Conservation (phyloP, 1,140 invertebrate species). For the Hyles vespertilio region DNA sequence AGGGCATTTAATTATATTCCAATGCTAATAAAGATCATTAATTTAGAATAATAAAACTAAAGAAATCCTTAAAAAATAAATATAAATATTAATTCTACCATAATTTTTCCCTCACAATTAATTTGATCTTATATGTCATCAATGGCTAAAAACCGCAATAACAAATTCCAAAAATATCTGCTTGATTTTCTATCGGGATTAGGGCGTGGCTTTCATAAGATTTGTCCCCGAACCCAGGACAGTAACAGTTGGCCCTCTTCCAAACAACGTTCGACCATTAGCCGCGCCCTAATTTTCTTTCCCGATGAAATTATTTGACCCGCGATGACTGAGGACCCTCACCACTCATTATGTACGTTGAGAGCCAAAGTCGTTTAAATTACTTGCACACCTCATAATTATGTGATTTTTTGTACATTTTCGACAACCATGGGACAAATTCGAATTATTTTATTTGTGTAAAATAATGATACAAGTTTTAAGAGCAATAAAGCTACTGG, state of each 20-base stretch:
- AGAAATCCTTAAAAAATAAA: no score
- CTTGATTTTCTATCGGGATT: slow-evolving; percentile 25
- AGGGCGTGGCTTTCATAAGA: slow-evolving; percentile 41
- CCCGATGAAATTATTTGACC: slow-evolving; percentile 43
- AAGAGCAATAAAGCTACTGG: no score
- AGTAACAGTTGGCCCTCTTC: slow-evolving; percentile 38
- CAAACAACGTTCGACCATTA: slow-evolving; percentile 46
- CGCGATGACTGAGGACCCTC: slow-evolving; percentile 21
- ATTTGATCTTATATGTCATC: no score
- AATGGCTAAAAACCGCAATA: neutral
- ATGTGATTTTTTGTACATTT: no score
- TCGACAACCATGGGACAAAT: no score
- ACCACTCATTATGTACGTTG: slow-evolving; percentile 10
- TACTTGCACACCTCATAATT: neutral
- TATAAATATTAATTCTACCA: no score
- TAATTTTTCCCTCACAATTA: no score
- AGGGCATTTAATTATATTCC: no score
- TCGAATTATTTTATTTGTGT: no score
- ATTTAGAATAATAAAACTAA: no score
- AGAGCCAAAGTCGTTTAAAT: neutral
- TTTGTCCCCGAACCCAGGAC: slow-evolving; percentile 42
- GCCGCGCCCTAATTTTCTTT: slow-evolving; percentile 53
- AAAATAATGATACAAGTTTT: no score
- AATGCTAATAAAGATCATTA: no score
- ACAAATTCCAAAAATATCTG: slow-evolving; percentile 3